These are phyloP conservation scores for Thereva unica DNA, from an alignment of 2,888 invertebrate species.

Conservation along the genomic window DNA sequence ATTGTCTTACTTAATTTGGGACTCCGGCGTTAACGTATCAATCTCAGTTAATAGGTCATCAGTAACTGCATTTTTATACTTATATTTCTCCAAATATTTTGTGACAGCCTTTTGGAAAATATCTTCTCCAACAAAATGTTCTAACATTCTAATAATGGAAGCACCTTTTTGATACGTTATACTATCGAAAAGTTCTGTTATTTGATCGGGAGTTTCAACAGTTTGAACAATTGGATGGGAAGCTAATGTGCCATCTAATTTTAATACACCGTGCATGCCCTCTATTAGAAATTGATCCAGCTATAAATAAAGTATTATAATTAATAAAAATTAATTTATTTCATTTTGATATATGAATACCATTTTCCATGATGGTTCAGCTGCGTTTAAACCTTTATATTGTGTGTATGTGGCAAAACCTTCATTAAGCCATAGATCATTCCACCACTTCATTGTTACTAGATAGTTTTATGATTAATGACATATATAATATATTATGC, in stretches of 20 bases:
- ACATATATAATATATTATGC: background rate
- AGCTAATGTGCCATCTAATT: constrained; percentile 75
- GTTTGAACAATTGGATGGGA: constrained; percentile 90
- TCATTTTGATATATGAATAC: constrained; percentile 61
- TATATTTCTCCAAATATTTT: constrained; percentile 71
- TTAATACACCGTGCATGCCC: constrained; percentile 73
- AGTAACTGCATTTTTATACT: constrained; percentile 78
- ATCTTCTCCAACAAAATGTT: constrained; percentile 70
- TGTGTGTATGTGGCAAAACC: constrained; percentile 92
- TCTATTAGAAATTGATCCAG: constrained; percentile 74
- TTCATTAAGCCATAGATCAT: constrained; percentile 91
- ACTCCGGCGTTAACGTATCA: constrained; percentile 62
- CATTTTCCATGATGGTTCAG: constrained; percentile 80
- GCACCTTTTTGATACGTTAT: constrained; percentile 95
- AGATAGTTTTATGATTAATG: constrained; percentile 46
- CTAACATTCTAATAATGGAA: constrained; percentile 85
- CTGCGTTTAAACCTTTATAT: constrained; percentile 73
- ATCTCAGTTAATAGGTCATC: constrained; percentile 68
- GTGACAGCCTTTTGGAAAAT: constrained; percentile 74
- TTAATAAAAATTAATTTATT: too few species aligned
- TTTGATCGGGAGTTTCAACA: constrained; percentile 85
- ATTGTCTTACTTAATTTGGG: constrained; percentile 57
- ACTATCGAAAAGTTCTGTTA: constrained; percentile 86
- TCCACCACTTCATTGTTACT: constrained; percentile 95
- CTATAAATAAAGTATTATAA: constrained; percentile 59